Conservation (phyloP, 2,113 vertebrate species). For the Noturus placidus region DNA sequence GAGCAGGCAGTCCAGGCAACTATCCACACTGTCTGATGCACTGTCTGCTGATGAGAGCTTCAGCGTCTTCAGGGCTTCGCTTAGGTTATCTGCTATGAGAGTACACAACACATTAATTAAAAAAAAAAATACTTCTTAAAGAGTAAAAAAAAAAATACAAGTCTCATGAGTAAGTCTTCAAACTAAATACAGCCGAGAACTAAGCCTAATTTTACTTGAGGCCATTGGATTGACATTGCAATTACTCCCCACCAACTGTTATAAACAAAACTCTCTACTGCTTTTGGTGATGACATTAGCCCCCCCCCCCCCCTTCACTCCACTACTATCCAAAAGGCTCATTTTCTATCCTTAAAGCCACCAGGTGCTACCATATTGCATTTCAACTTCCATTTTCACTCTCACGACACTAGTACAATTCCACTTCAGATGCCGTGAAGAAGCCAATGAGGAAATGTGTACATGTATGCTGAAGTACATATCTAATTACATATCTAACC, state of each 20-base stretch:
- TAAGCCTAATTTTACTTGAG: background rate
- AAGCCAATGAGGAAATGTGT: background rate
- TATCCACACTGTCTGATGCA: slow-evolving; percentile 83
- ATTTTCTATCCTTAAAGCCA: background rate
- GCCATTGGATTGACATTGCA: background rate
- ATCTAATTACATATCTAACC: background rate
- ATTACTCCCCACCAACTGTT: background rate
- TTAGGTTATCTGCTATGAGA: slow-evolving; percentile 84
- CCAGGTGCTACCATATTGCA: background rate
- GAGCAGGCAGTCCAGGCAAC: slow-evolving; percentile 92
- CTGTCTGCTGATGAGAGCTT: slow-evolving; percentile 85
- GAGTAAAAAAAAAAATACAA: background rate
- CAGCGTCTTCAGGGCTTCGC: slow-evolving; percentile 90
- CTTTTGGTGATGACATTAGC: background rate
- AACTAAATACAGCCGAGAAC: background rate
- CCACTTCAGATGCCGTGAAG: background rate
- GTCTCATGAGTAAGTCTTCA: background rate
- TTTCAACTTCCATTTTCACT: background rate
- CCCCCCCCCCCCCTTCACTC: background rate
- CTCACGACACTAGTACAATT: background rate
- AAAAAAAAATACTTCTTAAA: background rate
- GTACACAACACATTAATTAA: slow-evolving; percentile 41
- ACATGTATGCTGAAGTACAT: background rate
- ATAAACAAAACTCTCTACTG: background rate
- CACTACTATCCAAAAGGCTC: background rate